Percentiles rank a stretch among this genome's conserved stretches.
Conservation (phyloP, 2,113 vertebrate genomes). For the Alethe diademata region DNA sequence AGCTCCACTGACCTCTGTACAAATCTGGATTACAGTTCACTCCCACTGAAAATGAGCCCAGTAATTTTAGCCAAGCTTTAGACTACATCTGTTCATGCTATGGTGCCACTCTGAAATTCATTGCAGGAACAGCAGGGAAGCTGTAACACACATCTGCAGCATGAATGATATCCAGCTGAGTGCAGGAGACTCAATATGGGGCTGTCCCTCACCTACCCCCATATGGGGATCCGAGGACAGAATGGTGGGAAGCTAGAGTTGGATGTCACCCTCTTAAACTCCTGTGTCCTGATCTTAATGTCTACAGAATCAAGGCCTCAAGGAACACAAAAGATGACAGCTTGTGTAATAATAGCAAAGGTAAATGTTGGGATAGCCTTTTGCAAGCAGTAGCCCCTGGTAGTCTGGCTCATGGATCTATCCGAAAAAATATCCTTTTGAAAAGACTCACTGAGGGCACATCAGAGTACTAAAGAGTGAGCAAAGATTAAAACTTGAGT, state of each 20-base stretch:
- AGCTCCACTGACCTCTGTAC: not conserved
- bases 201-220: not conserved
- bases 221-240: not conserved
- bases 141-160: not conserved
- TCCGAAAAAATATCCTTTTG: not conserved
- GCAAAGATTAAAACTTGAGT: not conserved
- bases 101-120: not conserved
- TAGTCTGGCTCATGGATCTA: not conserved
- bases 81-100: not conserved
- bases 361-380: not conserved
- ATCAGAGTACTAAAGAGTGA: not conserved
- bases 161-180: not conserved
- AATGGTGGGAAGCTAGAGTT: not conserved
- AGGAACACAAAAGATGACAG: not conserved
- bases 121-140: not conserved
- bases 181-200: not conserved
- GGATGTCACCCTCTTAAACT: not conserved
- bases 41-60: slow-evolving; percentile 1
- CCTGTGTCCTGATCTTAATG: not conserved
- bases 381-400: not conserved
- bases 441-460: not conserved
- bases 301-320: not conserved
- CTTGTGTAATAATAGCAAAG: not conserved
- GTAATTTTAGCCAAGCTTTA: slow-evolving; percentile 12
- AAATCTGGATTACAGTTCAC: slow-evolving; percentile 33